Evolutionary conservation across 2,888 invertebrate genomes (phyloP).

Genomic region (Drepana falcataria): DNA sequence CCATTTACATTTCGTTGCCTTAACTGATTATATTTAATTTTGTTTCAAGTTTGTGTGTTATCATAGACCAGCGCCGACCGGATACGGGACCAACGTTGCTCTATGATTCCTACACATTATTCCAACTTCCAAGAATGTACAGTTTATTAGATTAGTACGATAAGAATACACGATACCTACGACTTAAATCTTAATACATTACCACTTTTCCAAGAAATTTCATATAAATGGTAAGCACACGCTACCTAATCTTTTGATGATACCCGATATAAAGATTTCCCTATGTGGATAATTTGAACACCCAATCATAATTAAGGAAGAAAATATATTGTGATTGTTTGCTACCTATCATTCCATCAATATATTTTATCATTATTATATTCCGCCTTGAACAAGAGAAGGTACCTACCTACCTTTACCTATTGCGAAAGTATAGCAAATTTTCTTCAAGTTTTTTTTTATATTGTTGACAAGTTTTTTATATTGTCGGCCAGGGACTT

Average conservation of each 20-base stretch:
- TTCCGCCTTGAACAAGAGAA: background rate
- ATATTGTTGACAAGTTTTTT: too few relatives aligned
- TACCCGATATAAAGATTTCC: background rate
- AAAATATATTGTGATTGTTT: background rate
- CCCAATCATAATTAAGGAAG: background rate
- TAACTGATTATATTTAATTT: too few relatives aligned
- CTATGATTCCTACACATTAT: background rate
- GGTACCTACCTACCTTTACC: background rate
- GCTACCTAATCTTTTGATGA: background rate
- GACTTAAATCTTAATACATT: background rate
- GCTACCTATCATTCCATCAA: background rate
- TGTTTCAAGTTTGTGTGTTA: too few relatives aligned
- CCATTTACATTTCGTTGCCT: too few relatives aligned
- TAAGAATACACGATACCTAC: background rate
- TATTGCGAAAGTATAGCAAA: too few relatives aligned
- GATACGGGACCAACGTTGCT: background rate
- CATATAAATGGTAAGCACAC: background rate
- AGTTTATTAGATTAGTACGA: background rate
- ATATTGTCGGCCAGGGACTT: too few relatives aligned
- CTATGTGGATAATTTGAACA: background rate
- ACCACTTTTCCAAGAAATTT: background rate
- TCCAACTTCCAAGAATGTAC: background rate
- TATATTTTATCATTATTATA: background rate
- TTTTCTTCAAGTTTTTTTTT: too few relatives aligned
- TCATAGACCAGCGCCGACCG: too few relatives aligned